Conservation (phyloP, 2,797 vertebrate genomes). For the Myiotriccus ornatus region DNA sequence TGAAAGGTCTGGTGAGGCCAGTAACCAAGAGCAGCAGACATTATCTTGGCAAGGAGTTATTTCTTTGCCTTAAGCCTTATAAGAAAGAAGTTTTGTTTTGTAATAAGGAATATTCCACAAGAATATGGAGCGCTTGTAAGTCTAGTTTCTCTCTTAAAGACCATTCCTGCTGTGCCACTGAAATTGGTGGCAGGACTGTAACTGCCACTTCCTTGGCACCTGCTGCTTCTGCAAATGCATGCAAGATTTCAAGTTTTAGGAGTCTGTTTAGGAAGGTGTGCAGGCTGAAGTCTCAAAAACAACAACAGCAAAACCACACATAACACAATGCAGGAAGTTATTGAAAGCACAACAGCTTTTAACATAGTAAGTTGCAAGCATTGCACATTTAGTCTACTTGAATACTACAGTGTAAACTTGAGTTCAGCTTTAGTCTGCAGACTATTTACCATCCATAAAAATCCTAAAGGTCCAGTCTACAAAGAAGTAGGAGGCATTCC, state of each 20-base stretch:
- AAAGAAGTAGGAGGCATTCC: not conserved
- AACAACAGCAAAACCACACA: not conserved
- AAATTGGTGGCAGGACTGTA: constrained; percentile 8
- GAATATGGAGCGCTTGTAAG: not conserved
- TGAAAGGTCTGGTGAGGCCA: not conserved
- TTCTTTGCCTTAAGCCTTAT: not conserved
- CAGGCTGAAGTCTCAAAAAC: not conserved
- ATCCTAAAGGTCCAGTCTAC: not conserved
- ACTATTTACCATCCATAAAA: not conserved
- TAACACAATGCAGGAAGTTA: not conserved
- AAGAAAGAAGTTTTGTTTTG: not conserved
- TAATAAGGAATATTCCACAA: not conserved
- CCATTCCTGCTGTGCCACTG: not conserved
- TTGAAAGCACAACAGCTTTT: not conserved
- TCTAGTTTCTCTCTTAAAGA: not conserved
- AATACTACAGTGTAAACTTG: not conserved
- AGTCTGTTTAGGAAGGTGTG: not conserved
- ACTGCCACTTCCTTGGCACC: not conserved
- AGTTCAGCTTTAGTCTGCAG: not conserved
- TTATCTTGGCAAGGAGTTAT: not conserved
- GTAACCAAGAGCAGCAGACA: not conserved
- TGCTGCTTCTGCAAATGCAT: not conserved
- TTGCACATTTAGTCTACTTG: not conserved
- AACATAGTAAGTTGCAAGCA: not conserved
- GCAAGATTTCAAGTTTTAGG: not conserved